phyloP scores from a whole-genome alignment of 2,797 vertebrate genomes.

The Rhinoraja longicauda region DNA sequence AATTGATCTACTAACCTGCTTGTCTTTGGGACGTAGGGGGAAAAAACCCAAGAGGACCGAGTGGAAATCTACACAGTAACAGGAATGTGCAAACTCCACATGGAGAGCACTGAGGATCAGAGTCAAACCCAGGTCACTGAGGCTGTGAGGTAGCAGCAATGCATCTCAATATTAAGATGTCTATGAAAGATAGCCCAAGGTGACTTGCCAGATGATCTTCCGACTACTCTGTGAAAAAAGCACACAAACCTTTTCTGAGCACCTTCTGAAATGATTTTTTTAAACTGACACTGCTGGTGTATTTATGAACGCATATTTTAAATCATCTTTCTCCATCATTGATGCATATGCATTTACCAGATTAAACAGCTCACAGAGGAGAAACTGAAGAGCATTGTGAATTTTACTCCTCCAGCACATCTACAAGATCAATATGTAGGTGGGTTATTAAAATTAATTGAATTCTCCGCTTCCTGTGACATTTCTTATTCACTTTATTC shows the following conservation, averaged over 20 bases:
- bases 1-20: no score
- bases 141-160: no score
- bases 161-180: not conserved
- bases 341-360: not conserved
- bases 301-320: not conserved
- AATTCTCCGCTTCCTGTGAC: not conserved
- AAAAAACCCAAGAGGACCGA: no score
- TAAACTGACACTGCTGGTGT: not conserved
- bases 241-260: not conserved
- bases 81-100: no score
- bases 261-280: not conserved
- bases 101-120: no score
- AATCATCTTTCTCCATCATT: not conserved
- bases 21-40: no score
- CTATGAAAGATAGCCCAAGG: not conserved
- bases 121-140: no score
- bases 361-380: not conserved
- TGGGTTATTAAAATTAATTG: slow-evolving; percentile 18
- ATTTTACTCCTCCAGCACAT: not conserved
- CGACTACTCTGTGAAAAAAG: not conserved
- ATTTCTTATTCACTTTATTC: not conserved
- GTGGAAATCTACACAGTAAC: no score
- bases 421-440: not conserved
- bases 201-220: not conserved
- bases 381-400: not conserved